Conservation (phyloP, 2,888 invertebrate species). For the Octodonta nipae region DNA sequence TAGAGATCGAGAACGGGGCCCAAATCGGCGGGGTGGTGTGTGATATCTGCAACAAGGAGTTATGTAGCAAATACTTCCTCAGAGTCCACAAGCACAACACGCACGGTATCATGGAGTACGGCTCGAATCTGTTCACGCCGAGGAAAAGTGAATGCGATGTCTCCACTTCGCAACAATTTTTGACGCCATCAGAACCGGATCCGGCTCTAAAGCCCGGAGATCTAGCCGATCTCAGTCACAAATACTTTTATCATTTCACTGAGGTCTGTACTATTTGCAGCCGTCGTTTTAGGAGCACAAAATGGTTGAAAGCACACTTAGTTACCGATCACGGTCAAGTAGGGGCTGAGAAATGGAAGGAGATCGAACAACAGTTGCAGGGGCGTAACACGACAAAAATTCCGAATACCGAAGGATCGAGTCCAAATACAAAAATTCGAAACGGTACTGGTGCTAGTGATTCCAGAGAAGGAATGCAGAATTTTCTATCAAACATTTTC, state of each 20-base stretch:
- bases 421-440: constrained; percentile 46
- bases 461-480: constrained; percentile 36
- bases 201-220: constrained; percentile 41
- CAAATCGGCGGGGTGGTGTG: constrained; percentile 89
- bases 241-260: constrained; percentile 54
- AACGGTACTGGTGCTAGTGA: constrained; percentile 34
- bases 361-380: constrained; percentile 40
- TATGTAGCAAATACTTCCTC: constrained; percentile 95
- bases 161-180: constrained; percentile 19
- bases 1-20: constrained; percentile 82
- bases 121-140: constrained; percentile 36
- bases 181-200: constrained; percentile 28
- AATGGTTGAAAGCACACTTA: constrained; percentile 77
- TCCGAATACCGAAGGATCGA: constrained; percentile 24
- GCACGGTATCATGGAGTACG: constrained; percentile 87
- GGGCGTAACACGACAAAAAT: constrained; percentile 15
- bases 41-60: constrained; percentile 94
- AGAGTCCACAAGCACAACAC: constrained; percentile 96
- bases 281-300: constrained; percentile 73
- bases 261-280: constrained; percentile 77
- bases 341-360: constrained; percentile 49
- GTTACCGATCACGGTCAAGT: constrained; percentile 70
- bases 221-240: constrained; percentile 44
- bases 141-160: constrained; percentile 29
- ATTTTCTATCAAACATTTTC: constrained; percentile 41